Evolutionary conservation across 1,140 invertebrate species (phyloP).

Genomic region (Neodiprion pinetum): DNA sequence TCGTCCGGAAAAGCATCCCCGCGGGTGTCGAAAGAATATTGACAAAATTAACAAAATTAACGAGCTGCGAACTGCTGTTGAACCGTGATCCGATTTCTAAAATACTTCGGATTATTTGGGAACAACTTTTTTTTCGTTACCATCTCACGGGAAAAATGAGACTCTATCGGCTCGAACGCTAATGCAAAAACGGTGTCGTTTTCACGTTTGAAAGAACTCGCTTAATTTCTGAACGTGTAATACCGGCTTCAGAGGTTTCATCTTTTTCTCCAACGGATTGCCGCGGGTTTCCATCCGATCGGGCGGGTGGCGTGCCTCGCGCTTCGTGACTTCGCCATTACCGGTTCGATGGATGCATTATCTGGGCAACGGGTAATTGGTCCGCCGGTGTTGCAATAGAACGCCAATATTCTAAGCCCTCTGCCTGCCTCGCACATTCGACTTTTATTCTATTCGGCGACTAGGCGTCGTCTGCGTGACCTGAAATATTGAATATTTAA

Average conservation of each 20-base stretch:
- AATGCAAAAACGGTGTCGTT: too few species aligned
- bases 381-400: conserved; percentile 17
- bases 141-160: too few species aligned
- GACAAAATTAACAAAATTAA: neutral
- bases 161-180: too few species aligned
- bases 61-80: too few species aligned
- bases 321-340: conserved; percentile 37
- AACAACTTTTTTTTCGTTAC: too few species aligned
- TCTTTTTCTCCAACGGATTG: neutral
- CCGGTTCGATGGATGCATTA: conserved; percentile 34
- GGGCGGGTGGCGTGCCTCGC: conserved; percentile 31
- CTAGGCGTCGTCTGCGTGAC: too few species aligned
- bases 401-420: conserved; percentile 8
- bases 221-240: conserved; percentile 3
- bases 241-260: neutral
- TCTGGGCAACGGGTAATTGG: conserved; percentile 23
- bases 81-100: too few species aligned
- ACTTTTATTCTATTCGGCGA: too few species aligned
- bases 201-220: too few species aligned
- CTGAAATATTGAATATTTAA: too few species aligned
- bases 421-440: too few species aligned
- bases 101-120: too few species aligned
- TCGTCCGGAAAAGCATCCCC: neutral
- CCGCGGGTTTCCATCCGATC: conserved; percentile 21
- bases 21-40: neutral